These are phyloP conservation scores for Hemicordylus capensis DNA, from an alignment of 2,113 vertebrate genomes.

Conservation along the genomic window DNA sequence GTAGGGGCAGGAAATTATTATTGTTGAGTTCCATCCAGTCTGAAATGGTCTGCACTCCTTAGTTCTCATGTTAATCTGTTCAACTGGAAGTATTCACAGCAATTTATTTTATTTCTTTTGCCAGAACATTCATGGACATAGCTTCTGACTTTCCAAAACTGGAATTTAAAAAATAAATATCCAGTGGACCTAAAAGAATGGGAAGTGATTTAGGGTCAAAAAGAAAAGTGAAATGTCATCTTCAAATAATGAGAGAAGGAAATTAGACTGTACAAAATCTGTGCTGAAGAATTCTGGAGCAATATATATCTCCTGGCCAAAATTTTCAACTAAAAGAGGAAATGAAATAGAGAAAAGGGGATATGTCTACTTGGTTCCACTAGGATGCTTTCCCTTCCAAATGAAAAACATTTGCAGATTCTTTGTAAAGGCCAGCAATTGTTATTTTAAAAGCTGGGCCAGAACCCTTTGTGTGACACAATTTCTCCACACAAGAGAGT, in stretches of 20 bases:
- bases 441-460: background rate
- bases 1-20: background rate
- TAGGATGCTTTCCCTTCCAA: too few species aligned
- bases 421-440: background rate
- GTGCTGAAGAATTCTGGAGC: background rate
- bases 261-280: too few species aligned
- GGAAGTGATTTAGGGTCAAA: background rate
- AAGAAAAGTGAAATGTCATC: background rate
- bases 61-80: background rate
- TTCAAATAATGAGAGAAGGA: too few species aligned
- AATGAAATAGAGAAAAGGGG: background rate
- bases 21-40: background rate
- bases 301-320: background rate
- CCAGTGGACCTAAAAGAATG: background rate
- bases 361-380: background rate
- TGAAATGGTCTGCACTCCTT: background rate
- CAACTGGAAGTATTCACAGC: background rate
- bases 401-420: background rate
- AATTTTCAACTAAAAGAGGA: background rate
- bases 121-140: background rate
- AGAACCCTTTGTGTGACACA: background rate
- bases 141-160: background rate
- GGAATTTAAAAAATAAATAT: too few species aligned
- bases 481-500: background rate
- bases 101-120: background rate